Base-by-base conservation (phyloP, 2,113 vertebrate species). In the Rhabdomys dilectus region DNA sequence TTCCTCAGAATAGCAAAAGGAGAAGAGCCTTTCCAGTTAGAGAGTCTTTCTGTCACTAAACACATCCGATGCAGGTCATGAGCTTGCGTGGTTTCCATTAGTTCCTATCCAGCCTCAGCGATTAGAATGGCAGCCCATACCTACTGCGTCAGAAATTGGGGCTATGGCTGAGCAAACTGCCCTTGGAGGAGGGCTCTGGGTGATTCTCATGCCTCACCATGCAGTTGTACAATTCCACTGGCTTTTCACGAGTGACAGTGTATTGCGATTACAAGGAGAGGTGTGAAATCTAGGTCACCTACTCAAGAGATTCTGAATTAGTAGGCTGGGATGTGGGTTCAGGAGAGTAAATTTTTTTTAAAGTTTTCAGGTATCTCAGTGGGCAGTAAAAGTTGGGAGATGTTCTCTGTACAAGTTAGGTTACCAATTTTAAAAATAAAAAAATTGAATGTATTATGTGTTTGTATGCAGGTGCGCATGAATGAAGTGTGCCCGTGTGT, bases 281-380 rank as follows among this genome's bases (percentile, higher is more conserved):
- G 9, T 90, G 84, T 78, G 89, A 85, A 93, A 95, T 89, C 78
- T 58, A 48, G 45, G 88, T 94, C 73, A 77, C n/a, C 48, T 66
- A 80, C 64, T 39, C 34, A 56, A 60, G 89, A 78, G 60, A 84
- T 73, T 76, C 77, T 85, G 86, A 22, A 1, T 62, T 60, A 15
- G 34, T 70, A 31, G 39, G 29, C 68, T 86, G 48, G 66, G 64
- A 42, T 88, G 12, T 39, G 16, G 70, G 8, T 64, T 88, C 45
- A 39, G 5, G 34, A 48, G 39, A 45, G 5, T 64, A 9, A 68
- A n/a, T n/a, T 87, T 72, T 89, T 58, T 45, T 5, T 34, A 62
- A 36, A 45, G 31, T 81, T 24, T 24, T 3, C 24, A 42, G 21
- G 29, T 72, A 89, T 2, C 29, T 85, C 10, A 29, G 48, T 39